phyloP scores from a whole-genome alignment of 2,888 invertebrate species.

The Apodemia zela region DNA sequence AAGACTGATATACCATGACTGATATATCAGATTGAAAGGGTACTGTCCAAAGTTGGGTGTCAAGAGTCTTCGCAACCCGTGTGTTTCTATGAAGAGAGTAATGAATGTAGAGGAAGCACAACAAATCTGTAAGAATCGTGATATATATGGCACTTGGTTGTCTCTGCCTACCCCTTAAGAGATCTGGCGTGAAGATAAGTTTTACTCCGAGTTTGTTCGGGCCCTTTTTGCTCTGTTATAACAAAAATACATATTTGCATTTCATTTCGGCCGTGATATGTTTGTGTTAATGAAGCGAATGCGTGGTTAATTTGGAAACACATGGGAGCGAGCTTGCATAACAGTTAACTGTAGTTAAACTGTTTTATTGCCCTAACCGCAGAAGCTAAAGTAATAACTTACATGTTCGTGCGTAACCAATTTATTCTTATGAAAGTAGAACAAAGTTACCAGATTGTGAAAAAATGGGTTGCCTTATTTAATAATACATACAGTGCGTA shows the following conservation, averaged over 20 bases:
- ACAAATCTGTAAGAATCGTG: too few relatives aligned
- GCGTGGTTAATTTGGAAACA: conserved; percentile 29
- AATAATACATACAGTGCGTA: background rate
- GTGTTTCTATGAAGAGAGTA: too few relatives aligned
- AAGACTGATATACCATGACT: too few relatives aligned
- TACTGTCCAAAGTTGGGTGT: too few relatives aligned
- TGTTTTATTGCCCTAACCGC: conserved; percentile 40
- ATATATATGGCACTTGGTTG: too few relatives aligned
- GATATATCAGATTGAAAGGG: too few relatives aligned
- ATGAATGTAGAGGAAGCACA: too few relatives aligned
- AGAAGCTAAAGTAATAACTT: conserved; percentile 38
- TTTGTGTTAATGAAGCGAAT: conserved; percentile 26
- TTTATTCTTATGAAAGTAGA: conserved; percentile 31
- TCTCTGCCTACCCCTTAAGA: too few relatives aligned
- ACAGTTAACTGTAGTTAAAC: conserved; percentile 22
- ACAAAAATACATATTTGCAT: background rate
- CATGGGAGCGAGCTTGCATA: conserved; percentile 25
- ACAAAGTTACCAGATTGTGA: conserved; percentile 22
- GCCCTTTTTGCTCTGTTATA: too few relatives aligned
- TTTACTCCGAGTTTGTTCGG: too few relatives aligned
- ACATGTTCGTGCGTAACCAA: conserved; percentile 42
- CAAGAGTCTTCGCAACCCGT: too few relatives aligned
- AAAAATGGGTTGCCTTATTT: conserved; percentile 19
- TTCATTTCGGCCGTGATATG: background rate
- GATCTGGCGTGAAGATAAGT: too few relatives aligned